Evolutionary conservation across 2,888 invertebrate genomes (phyloP).

Genomic region (Acanthoscelides obtectus): DNA sequence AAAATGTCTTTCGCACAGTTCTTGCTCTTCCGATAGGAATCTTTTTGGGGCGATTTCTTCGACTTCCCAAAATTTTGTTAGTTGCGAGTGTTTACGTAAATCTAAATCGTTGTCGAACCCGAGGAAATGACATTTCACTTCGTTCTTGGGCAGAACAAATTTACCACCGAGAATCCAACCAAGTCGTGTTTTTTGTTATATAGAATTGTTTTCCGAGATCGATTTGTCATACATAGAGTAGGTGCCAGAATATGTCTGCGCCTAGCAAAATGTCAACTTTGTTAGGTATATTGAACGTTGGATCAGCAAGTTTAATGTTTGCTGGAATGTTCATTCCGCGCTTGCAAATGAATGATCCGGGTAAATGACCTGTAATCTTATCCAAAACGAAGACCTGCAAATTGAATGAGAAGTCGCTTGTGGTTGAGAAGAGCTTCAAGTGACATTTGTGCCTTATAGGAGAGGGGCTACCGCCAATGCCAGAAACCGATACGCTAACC

Average conservation of each 20-base stretch:
- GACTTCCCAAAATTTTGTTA: slow-evolving; percentile 19
- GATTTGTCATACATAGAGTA: slow-evolving; percentile 7
- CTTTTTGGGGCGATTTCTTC: slow-evolving; percentile 5
- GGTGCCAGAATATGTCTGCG: slow-evolving; percentile 11
- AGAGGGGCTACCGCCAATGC: too few species aligned
- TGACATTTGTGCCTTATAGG: too few species aligned
- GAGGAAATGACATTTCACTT: background rate
- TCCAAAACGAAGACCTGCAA: too few species aligned
- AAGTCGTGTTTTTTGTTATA: slow-evolving; percentile 18
- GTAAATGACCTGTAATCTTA: too few species aligned
- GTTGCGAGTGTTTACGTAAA: slow-evolving; percentile 8
- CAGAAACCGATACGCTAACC: too few species aligned
- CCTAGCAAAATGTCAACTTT: slow-evolving; percentile 11
- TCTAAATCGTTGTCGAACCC: background rate
- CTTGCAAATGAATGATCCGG: too few species aligned
- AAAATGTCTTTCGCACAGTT: slow-evolving; percentile 9
- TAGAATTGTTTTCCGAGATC: slow-evolving; percentile 1
- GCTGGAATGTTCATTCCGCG: too few species aligned
- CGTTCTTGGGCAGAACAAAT: background rate
- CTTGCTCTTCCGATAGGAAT: slow-evolving; percentile 5
- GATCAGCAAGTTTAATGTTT: too few species aligned
- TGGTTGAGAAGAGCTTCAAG: too few species aligned
- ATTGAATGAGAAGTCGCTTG: too few species aligned
- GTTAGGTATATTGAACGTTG: too few species aligned
- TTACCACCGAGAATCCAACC: slow-evolving; percentile 20